Conservation (phyloP, 1,140 invertebrate genomes). For the Papilio polyxenes region DNA sequence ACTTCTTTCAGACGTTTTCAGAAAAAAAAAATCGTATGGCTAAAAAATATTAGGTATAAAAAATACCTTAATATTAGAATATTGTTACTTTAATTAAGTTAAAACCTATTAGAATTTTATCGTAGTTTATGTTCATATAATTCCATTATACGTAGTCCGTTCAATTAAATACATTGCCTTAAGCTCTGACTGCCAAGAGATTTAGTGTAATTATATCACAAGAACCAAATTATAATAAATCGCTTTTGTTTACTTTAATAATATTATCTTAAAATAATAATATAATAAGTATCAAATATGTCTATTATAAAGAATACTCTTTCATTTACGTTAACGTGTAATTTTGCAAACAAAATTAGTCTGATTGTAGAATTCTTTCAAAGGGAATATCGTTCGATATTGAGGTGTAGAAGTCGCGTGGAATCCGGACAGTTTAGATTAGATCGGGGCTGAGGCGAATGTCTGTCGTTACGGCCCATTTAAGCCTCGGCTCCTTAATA, state of each 20-base stretch:
- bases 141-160: background rate
- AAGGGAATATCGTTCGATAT: background rate
- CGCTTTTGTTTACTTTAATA: background rate
- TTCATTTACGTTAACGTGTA: background rate
- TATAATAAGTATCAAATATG: background rate
- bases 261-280: background rate
- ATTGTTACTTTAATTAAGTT: background rate
- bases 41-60: background rate
- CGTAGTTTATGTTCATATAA: background rate
- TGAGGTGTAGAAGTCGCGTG: constrained; percentile 21
- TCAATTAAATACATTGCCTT: constrained; percentile 4
- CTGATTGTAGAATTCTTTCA: background rate
- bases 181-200: background rate
- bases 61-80: background rate
- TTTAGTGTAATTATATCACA: constrained; percentile 3
- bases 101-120: background rate
- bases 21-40: background rate
- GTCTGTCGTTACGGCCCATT: constrained; percentile 36
- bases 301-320: background rate
- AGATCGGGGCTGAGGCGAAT: constrained; percentile 20
- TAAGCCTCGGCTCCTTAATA: constrained; percentile 34
- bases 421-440: constrained; percentile 32
- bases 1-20: background rate
- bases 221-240: background rate
- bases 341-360: constrained; percentile 9